Base-by-base conservation (phyloP, 2,888 invertebrate species). In the Agrenia bidenticulata region DNA sequence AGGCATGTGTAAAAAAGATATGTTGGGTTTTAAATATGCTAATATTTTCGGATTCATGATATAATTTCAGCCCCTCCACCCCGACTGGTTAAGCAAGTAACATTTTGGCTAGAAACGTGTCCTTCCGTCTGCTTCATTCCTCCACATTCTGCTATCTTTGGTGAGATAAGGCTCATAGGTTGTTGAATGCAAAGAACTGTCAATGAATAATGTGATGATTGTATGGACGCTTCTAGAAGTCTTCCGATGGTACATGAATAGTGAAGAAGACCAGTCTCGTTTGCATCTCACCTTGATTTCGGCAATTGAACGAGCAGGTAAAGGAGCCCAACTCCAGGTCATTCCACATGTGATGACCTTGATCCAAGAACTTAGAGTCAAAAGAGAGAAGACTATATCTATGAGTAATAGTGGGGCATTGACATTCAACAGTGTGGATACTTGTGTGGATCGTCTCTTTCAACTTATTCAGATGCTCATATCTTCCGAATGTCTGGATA, bases 291-390 rank as follows among this genome's bases (percentile, higher is more conserved):
- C 73, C 17, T 42, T 75, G 27, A 64, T 75, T 21, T 67, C 62
- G 57, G 69, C 75, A 5, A 70, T 75, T 15, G 69, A 72, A 37
- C 55, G 69, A 45, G 72, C 66, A 21, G 69, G 70, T 27, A 67
- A 70, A 54, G 73, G 75, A 67, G 68, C 66, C 24, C 73, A 70
- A 37, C 70, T 75, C 17, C 73, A 74, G 61, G 73, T 72, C 27
- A 75, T 75, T 61, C 75, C 73, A 39, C 73, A 73, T 54, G 63
- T 74, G 21, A 70, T 74, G 69, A 72, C 70, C 63, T 65, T 75
- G 63, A 68, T 75, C 21, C 70, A 73, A 61, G 75, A 73, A 41
- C 54, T 75, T n/a, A 41, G 67, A 21, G 67, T 72, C 9, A 70
- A 70, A 45, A 63, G 66, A 56, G 66, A 67, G 19, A 65, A 61